Evolutionary conservation across 2,888 invertebrate genomes (phyloP).

Genomic region (Cheilosia scutellata): DNA sequence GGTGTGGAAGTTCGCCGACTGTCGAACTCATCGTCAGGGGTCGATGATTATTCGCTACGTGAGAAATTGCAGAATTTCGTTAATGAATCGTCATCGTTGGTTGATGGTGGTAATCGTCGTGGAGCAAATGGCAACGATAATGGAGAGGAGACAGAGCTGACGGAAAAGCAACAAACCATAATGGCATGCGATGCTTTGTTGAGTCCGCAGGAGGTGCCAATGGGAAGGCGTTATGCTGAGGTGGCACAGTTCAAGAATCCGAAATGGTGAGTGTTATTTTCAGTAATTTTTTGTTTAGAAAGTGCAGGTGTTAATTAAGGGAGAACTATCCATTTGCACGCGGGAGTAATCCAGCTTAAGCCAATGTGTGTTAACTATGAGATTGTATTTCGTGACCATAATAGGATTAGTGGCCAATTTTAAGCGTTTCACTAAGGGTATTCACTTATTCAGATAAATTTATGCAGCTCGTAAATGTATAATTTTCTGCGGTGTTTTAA

Average conservation of each 20-base stretch:
- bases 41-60: conserved; percentile 83
- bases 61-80: conserved; percentile 83
- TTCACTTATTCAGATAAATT: too few relatives aligned
- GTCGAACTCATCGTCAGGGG: conserved; percentile 81
- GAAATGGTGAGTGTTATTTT: conserved; percentile 79
- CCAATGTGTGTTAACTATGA: too few relatives aligned
- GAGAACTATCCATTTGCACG: background rate
- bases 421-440: too few relatives aligned
- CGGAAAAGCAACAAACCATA: conserved; percentile 54
- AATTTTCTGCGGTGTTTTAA: too few relatives aligned
- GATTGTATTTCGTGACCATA: too few relatives aligned
- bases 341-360: too few relatives aligned
- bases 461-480: too few relatives aligned
- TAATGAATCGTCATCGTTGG: conserved; percentile 78
- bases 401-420: too few relatives aligned
- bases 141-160: conserved; percentile 55
- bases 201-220: conserved; percentile 84
- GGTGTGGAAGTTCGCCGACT: conserved; percentile 77
- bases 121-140: conserved; percentile 65
- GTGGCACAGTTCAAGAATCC: conserved; percentile 83
- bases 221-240: conserved; percentile 84
- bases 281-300: background rate
- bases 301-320: too few relatives aligned
- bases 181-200: conserved; percentile 81
- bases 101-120: conserved; percentile 54